Conservation (phyloP, 2,888 invertebrate genomes). For the Euzophera pinguis region DNA sequence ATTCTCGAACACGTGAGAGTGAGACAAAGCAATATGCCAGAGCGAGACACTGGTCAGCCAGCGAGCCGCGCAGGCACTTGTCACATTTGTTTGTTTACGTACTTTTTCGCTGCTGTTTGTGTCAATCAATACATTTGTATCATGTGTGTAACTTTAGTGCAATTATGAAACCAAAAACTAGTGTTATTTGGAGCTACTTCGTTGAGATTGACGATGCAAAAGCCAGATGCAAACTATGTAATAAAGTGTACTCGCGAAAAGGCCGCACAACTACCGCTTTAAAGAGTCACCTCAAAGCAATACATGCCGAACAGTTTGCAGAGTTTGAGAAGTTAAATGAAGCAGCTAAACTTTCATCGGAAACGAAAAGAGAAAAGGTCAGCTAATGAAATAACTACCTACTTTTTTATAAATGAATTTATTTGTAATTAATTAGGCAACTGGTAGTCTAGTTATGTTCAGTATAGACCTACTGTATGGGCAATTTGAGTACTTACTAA, state of each 20-base stretch:
- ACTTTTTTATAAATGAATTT: too few relatives aligned
- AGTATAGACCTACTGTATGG: too few relatives aligned
- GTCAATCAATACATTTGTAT: too few relatives aligned
- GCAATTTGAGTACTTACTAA: too few relatives aligned
- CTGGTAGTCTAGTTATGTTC: conserved; percentile 1
- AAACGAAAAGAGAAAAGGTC: conserved; percentile 24
- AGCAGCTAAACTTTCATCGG: conserved; percentile 12
- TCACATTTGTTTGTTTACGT: too few relatives aligned
- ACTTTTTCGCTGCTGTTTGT: too few relatives aligned
- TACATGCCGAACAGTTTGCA: conserved; percentile 24
- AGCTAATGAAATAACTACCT: too few relatives aligned
- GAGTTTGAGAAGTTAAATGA: conserved; percentile 20
- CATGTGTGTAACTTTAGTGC: too few relatives aligned
- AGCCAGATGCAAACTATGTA: neutral
- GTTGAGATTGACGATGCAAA: neutral
- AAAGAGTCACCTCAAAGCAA: conserved; percentile 27
- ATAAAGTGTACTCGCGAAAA: conserved; percentile 27
- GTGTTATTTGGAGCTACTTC: conserved; percentile 15
- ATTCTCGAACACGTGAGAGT: too few relatives aligned
- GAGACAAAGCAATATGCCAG: too few relatives aligned
- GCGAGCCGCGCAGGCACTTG: too few relatives aligned
- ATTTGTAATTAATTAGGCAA: conserved; percentile 11
- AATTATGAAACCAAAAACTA: conserved; percentile 17
- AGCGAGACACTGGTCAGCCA: too few relatives aligned
- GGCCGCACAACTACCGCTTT: conserved; percentile 26